Base-by-base conservation (phyloP, 2,113 vertebrate species). In the Excalfactoria chinensis region DNA sequence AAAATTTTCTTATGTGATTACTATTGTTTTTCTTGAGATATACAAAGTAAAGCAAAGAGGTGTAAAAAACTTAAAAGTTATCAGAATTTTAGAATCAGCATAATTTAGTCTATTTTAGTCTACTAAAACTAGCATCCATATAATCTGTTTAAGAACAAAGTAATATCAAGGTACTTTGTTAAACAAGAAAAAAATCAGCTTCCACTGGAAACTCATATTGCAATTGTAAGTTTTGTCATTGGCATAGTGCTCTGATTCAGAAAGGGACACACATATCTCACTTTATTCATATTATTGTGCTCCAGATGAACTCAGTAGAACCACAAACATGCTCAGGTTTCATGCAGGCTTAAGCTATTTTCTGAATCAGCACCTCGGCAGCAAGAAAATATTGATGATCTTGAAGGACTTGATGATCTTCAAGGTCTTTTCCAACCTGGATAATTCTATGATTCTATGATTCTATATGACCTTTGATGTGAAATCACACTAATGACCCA, bases 361-460 rank as follows among this genome's bases (percentile, higher is more conserved):
- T 68, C 72, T 91, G 87, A 96, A 86, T 94, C 92, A 96, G 82
- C 88, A 88, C n/a, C 44, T 37, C 25, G 53, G 28, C 35, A 76
- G 34, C 32, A 60, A 74, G 5, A 68, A 79, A 64, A 87, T 94
- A n/a, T n/a, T n/a, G n/a, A n/a, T n/a, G n/a, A n/a, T n/a, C n/a
- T n/a, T n/a, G n/a, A n/a, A n/a, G n/a, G n/a, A n/a, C n/a, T n/a
- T n/a, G n/a, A n/a, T n/a, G n/a, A n/a, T n/a, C n/a, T n/a, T n/a
- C n/a, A n/a, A n/a, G n/a, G n/a, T n/a, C n/a, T n/a, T n/a, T n/a
- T n/a, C n/a, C n/a, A n/a, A n/a, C n/a, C n/a, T n/a, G n/a, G n/a
- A n/a, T n/a, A n/a, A n/a, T n/a, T n/a, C n/a, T n/a, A n/a, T n/a
- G n/a, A n/a, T n/a, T n/a, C n/a, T n/a, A n/a, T n/a, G n/a, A n/a